These are phyloP conservation scores for Erpornis zantholeuca DNA, from an alignment of 2,113 vertebrate species.

Conservation along the genomic window DNA sequence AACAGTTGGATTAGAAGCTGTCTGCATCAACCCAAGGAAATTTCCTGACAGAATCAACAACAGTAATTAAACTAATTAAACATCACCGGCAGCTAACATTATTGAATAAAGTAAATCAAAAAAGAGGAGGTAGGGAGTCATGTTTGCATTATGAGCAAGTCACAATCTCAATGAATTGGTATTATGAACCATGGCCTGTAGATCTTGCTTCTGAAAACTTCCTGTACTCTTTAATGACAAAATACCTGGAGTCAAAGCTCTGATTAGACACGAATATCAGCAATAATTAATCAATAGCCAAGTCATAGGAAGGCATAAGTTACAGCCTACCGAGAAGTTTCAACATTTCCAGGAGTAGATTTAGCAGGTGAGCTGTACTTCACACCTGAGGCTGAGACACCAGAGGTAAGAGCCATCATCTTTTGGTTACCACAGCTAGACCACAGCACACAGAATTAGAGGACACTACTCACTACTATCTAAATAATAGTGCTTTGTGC, in stretches of 20 bases:
- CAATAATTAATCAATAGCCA: background rate
- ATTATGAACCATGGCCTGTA: background rate
- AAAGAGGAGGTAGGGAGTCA: background rate
- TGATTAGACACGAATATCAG: background rate
- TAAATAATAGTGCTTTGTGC: background rate
- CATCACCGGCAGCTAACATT: background rate
- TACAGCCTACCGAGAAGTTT: background rate
- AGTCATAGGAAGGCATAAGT: background rate
- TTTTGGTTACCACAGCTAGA: background rate
- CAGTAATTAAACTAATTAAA: slow-evolving; percentile 24
- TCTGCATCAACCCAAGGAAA: background rate
- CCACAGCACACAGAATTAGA: background rate
- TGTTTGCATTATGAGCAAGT: background rate
- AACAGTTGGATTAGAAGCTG: background rate
- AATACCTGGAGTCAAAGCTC: background rate
- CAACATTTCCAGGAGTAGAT: background rate
- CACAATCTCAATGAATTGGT: background rate
- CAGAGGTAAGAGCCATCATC: background rate
- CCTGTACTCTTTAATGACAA: background rate
- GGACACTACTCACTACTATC: background rate
- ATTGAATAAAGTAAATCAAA: background rate
- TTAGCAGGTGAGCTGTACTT: background rate
- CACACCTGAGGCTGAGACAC: background rate
- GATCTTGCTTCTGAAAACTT: background rate
- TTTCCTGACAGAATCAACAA: slow-evolving; percentile 1